Evolutionary conservation across 2,113 vertebrate genomes (phyloP), one percentile per base, ranked within the genome.

Genomic region (Otolemur garnettii): DNA sequence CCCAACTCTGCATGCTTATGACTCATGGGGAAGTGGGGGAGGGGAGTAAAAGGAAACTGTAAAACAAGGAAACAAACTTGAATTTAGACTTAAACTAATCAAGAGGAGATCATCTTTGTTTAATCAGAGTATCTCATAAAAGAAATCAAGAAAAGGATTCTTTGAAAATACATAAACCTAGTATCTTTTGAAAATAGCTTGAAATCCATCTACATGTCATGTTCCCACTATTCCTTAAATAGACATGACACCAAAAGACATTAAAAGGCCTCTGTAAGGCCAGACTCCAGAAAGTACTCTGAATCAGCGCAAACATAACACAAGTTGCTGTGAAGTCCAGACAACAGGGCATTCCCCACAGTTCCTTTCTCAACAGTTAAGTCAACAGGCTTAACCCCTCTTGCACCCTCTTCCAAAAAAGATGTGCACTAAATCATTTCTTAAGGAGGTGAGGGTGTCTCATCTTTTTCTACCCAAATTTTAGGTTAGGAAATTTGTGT

Each of bases 391-490:
- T 59, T 66, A 69, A 57, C 28, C 22, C 60, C 50, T 62, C 93
- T 6, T n/a, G 35, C 42, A 87, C 30, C 74, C n/a, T 30, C 84
- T 71, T 95, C 28, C 83, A 96, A 97, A 94, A 75, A 75, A 28
- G 24, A 74, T 50, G 28, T 22, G 0, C 13, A 83, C 10, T 33
- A 78, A 72, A 69, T 80, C 68, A 64, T 80, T 83, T 91, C 80
- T 93, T 91, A 93, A 96, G 59, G 35, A 26, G 7, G 15, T 50
- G 19, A 68, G n/a, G 66, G 14, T 79, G n/a, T 90, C 97, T 96
- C 79, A 86, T 93, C 62, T 60, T 96, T 97, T 97, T 95, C 86
- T 92, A 97, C 6, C 83, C 75, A 96, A 95, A 98, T 95, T 97
- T 96, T 96, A 38, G 5, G 57, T 87, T 24, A 77, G 60, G n/a